Evolutionary conservation across 1,140 invertebrate species (phyloP).

Genomic region (Panonychus citri): DNA sequence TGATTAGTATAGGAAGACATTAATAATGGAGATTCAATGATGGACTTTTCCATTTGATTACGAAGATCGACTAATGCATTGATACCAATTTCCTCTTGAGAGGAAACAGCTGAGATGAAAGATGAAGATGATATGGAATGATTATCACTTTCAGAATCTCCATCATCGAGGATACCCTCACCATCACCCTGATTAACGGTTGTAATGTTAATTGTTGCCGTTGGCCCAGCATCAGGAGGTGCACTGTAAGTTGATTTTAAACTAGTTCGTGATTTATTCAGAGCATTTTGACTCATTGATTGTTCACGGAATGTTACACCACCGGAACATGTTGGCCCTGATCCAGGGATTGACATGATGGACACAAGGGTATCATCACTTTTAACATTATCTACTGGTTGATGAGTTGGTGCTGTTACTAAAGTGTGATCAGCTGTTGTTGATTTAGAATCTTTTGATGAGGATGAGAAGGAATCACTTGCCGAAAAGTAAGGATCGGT

Average conservation of each 20-base stretch:
- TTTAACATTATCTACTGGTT: background rate
- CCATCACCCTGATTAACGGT: background rate
- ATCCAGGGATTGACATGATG: background rate
- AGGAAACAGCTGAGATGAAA: slow-evolving; percentile 72
- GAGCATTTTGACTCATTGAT: background rate
- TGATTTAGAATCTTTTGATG: background rate
- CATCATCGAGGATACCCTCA: too few relatives aligned
- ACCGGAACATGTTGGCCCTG: background rate
- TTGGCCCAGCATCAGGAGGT: background rate
- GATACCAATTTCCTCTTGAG: slow-evolving; percentile 23
- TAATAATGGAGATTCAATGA: slow-evolving; percentile 60
- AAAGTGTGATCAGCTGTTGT: background rate
- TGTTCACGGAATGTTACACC: background rate
- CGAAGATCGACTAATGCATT: slow-evolving; percentile 65
- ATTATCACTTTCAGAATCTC: background rate
- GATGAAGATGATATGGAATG: slow-evolving; percentile 29
- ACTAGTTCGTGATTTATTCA: background rate
- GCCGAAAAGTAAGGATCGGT: slow-evolving; percentile 74
- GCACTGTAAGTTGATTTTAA: slow-evolving; percentile 1
- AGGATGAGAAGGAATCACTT: slow-evolving; percentile 40
- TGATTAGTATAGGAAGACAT: slow-evolving; percentile 86
- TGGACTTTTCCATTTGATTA: slow-evolving; percentile 81
- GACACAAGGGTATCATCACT: slow-evolving; percentile 3
- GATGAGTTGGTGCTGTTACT: background rate
- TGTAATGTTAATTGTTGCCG: background rate